Evolutionary conservation across 2,797 vertebrate genomes (phyloP), one percentile per base, ranked within the genome.

Genomic region (Pelochelys cantorii): DNA sequence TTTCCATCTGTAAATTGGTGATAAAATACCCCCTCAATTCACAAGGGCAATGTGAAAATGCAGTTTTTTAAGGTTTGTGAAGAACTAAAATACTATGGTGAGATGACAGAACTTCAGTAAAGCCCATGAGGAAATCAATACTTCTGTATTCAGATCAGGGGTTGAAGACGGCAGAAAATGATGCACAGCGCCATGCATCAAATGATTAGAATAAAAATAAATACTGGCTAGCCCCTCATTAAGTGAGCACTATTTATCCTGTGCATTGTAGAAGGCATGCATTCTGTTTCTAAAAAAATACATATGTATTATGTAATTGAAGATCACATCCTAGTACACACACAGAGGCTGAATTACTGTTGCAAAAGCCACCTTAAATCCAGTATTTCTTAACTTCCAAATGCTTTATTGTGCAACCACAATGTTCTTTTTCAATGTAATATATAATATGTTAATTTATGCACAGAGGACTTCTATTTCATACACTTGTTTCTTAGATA

Each of bases 121-220:
- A 93, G 93, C 23, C 6, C 9, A 54, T 81, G 55, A 88, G 80
- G 29, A 83, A 95, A 88, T 93, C 59, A 87, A 90, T 92, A 79
- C 75, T 29, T 1, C 57, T 90, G 52, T 59, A 20, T 53, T 83
- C 90, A 55, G 57, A 14, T 87, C 25, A 74, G n/a, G 11, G 37
- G 90, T 82, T 91, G 74, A 95, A 88, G 77, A 15, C 75, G 17
- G 2, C 82, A 75, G 27, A 90, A 68, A 68, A 88, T 94, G 78
- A 79, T 13, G 11, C 62, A 78, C 55, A 37, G 83, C 91, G 1
- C 13, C 14, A 62, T 1, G 82, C 84, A 84, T 1, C 62, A n/a
- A 90, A 88, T 88, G 92, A 85, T 31, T 18, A 62, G 89, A 57
- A 85, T 85, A 90, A 87, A 88, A 53, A 93, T 34, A 93, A 96